Percentiles rank a stretch among this genome's conserved stretches.
Evolutionary conservation across 2,888 invertebrate genomes (phyloP).

Genomic region (Galeruca laticollis): DNA sequence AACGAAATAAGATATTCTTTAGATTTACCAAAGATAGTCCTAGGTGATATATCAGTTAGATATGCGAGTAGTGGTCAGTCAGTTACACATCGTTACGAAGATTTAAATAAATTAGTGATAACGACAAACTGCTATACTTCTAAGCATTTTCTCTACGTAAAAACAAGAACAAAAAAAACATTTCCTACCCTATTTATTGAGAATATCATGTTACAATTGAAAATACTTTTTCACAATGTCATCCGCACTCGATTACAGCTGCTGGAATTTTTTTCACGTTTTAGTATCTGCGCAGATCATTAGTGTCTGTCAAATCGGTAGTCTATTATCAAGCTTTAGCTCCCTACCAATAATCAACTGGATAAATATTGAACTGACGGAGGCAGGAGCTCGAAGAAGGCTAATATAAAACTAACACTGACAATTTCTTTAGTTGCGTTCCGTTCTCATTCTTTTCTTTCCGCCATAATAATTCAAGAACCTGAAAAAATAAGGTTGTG

Average conservation of each 20-base stretch:
- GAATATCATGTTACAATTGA: too few species aligned
- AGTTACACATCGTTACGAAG: too few species aligned
- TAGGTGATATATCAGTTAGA: too few species aligned
- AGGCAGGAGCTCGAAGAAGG: constrained; percentile 10
- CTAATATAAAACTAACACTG: constrained; percentile 4
- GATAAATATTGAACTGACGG: constrained; percentile 3
- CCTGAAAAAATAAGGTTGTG: not conserved
- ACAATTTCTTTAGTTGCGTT: constrained; percentile 8
- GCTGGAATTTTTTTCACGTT: not conserved
- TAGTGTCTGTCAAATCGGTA: not conserved
- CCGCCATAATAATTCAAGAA: not conserved
- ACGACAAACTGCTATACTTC: too few species aligned
- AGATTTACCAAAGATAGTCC: too few species aligned
- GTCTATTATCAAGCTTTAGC: not conserved
- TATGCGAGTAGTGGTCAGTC: too few species aligned
- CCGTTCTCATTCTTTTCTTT: constrained; percentile 7
- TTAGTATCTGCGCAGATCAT: constrained; percentile 4
- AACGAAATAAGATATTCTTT: too few species aligned
- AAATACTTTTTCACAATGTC: too few species aligned
- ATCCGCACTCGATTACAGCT: not conserved
- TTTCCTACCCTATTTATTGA: too few species aligned
- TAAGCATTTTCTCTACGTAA: too few species aligned
- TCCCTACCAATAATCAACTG: constrained; percentile 3
- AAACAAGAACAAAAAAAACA: too few species aligned
- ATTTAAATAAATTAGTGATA: too few species aligned